Conservation (phyloP, 1,140 invertebrate species). For the Pogonus chalceus region DNA sequence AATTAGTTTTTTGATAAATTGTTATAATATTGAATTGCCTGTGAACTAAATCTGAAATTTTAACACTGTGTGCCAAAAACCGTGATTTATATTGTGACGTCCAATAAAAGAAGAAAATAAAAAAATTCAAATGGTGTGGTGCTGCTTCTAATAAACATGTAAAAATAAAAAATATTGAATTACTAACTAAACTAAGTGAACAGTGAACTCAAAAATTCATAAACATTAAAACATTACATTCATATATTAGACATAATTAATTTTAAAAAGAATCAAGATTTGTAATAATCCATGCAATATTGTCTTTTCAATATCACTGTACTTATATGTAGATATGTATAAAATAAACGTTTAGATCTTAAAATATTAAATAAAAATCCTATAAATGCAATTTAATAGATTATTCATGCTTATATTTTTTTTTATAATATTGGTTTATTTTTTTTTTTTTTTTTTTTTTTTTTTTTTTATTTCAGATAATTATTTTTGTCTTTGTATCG, state of each 20-base stretch:
- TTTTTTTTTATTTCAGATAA: too few relatives aligned
- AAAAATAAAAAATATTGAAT: neutral
- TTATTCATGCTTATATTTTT: too few relatives aligned
- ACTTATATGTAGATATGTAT: conserved; percentile 5
- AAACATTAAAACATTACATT: neutral
- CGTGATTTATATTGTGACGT: conserved; percentile 1
- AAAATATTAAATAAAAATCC: too few relatives aligned
- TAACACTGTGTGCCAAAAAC: conserved; percentile 6
- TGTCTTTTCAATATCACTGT: conserved; percentile 4
- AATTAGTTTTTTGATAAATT: too few relatives aligned
- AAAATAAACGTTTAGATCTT: conserved; percentile 1
- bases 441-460: too few relatives aligned
- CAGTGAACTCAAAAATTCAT: conserved; percentile 1
- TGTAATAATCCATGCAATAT: conserved; percentile 3
- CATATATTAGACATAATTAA: neutral
- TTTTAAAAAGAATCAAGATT: neutral
- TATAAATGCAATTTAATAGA: too few relatives aligned
- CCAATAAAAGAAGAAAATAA: conserved; percentile 1
- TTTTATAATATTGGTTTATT: too few relatives aligned
- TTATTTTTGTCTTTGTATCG: too few relatives aligned
- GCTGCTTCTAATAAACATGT: neutral
- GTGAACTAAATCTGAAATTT: too few relatives aligned
- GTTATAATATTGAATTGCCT: too few relatives aligned
- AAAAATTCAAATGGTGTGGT: neutral
- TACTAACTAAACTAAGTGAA: neutral